Conservation (phyloP, 2,113 vertebrate genomes). For the Takifugu flavidus region DNA sequence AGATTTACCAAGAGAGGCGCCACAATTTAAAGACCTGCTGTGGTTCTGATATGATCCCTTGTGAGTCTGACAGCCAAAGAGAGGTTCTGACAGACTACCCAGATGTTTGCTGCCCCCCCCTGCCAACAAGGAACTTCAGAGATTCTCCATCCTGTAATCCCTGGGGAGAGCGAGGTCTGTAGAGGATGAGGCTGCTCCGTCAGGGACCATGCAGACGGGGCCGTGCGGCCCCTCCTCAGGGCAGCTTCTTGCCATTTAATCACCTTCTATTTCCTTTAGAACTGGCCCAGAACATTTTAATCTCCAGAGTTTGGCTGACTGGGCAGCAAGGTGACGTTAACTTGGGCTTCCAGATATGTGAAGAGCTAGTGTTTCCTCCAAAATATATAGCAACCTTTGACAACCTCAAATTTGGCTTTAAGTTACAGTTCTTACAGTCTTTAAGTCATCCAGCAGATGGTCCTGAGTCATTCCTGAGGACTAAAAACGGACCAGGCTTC, state of each 20-base stretch:
- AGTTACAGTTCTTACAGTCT: background rate
- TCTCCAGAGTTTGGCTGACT: too few species aligned
- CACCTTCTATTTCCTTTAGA: too few species aligned
- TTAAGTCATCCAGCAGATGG: constrained; percentile 3
- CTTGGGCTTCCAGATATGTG: constrained; percentile 28
- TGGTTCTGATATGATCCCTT: constrained; percentile 39
- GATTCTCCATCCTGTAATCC: constrained; percentile 30
- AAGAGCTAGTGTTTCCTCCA: too few species aligned
- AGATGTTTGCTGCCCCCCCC: constrained; percentile 28
- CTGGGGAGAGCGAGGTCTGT: background rate
- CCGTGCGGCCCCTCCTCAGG: too few species aligned
- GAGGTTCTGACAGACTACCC: constrained; percentile 39
- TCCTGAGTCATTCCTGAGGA: constrained; percentile 11
- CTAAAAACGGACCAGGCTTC: constrained; percentile 37
- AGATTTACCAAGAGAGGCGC: constrained; percentile 64
- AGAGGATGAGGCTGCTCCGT: background rate
- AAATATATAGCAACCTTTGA: background rate
- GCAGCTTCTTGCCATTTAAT: too few species aligned
- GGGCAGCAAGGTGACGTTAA: too few species aligned
- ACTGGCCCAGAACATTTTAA: too few species aligned
- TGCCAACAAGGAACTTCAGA: constrained; percentile 28
- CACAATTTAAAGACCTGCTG: constrained; percentile 49
- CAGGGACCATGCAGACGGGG: background rate
- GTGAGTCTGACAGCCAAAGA: constrained; percentile 33
- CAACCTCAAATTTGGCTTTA: too few species aligned